Evolutionary conservation across 2,888 invertebrate species (phyloP).

Genomic region (Caradrina kadenii): DNA sequence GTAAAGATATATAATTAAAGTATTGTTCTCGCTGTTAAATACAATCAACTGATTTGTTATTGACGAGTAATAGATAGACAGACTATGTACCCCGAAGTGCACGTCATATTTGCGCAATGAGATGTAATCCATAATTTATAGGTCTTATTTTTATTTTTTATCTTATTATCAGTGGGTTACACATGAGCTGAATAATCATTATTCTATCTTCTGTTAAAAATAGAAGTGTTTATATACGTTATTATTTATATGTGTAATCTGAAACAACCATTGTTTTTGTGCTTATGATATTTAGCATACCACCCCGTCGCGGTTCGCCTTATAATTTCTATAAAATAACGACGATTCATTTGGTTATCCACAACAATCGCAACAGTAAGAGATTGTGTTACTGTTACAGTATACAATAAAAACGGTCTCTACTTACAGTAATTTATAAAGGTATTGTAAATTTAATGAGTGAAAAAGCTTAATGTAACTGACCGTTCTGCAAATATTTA

Average conservation of each 20-base stretch:
- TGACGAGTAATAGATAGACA: neutral
- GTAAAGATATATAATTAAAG: neutral
- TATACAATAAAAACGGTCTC: neutral
- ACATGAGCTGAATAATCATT: too few species aligned
- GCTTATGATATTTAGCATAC: neutral
- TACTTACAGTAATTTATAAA: neutral
- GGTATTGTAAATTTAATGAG: neutral
- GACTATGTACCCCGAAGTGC: too few species aligned
- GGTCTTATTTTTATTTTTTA: too few species aligned
- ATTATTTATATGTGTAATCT: neutral
- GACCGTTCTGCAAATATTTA: neutral
- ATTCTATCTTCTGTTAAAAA: too few species aligned
- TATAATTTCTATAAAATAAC: conserved; percentile 5
- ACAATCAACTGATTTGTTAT: neutral
- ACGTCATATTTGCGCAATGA: too few species aligned
- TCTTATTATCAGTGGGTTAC: too few species aligned
- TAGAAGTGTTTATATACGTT: too few species aligned
- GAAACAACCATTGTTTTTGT: neutral
- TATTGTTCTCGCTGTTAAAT: neutral
- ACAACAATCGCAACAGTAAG: neutral
- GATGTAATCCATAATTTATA: too few species aligned
- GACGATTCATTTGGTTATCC: neutral
- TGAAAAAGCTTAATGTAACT: neutral
- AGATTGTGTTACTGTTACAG: neutral
- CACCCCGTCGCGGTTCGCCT: neutral